Evolutionary conservation across 2,888 invertebrate species (phyloP).

Genomic region (Halictus ligatus): DNA sequence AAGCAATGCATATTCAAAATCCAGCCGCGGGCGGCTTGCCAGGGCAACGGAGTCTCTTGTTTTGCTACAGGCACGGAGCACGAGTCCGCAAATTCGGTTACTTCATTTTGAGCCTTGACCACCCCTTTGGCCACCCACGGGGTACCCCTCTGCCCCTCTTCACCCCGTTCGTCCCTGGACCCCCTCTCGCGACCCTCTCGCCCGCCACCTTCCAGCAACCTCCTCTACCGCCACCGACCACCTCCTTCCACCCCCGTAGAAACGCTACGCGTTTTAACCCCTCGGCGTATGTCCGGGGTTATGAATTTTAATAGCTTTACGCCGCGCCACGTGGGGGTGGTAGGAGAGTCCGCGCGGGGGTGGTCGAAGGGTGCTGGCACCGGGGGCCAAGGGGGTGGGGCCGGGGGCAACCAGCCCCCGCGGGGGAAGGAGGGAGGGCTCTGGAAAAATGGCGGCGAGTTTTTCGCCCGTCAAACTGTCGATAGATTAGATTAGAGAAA

Average conservation of each 20-base stretch:
- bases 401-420: constrained; percentile 8
- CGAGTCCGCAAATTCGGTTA: constrained; percentile 83
- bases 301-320: constrained; percentile 85
- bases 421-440: constrained; percentile 38
- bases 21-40: constrained; percentile 80
- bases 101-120: constrained; percentile 80
- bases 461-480: constrained; percentile 83
- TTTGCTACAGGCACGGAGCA: constrained; percentile 71
- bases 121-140: constrained; percentile 41
- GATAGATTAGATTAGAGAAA: constrained; percentile 83
- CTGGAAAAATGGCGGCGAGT: constrained; percentile 81
- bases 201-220: constrained; percentile 49
- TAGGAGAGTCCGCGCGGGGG: constrained; percentile 60
- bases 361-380: constrained; percentile 52
- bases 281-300: constrained; percentile 83
- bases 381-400: constrained; percentile 36
- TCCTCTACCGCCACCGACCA: constrained; percentile 35
- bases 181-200: constrained; percentile 6
- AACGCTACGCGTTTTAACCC: constrained; percentile 79
- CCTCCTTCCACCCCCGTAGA: constrained; percentile 49
- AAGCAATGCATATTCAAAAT: constrained; percentile 84
- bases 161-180: constrained; percentile 3
- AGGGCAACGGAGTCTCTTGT: constrained; percentile 72
- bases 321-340: constrained; percentile 75
- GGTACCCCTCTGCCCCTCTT: constrained; percentile 31